Base-by-base conservation (phyloP, 2,888 invertebrate species). In the Cantharis rustica region DNA sequence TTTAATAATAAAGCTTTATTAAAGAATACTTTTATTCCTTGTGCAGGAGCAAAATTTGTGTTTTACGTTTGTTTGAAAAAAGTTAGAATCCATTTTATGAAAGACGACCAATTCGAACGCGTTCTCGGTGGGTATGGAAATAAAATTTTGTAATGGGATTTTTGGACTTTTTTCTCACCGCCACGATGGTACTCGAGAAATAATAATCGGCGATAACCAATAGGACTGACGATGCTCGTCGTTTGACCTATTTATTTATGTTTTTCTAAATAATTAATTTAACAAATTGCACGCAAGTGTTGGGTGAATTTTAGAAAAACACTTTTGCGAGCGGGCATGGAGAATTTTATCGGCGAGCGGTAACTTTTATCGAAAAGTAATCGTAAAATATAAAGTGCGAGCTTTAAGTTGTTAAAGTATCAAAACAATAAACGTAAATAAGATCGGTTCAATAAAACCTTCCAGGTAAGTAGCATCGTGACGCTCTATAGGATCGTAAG, bases 341-440 rank as follows among this genome's bases (percentile, higher is more conserved):
- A n/a, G 47, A 47, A 7, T 47, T 47, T 47, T 47, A 47, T 47
- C 47, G n/a, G 47, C 23, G n/a, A 5, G 47, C 47, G 47, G 47
- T 47, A 47, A 47, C 4, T 47, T 47, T 47, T 47, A 47, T 47
- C 47, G 64, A 20, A 66, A 66, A 66, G 23, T 66, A 66, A 66
- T 20, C 15, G 64, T 66, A 62, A 68, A 62, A 68, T 68, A 47
- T 66, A 66, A 76, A 64, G 16, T 69, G 75, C 27, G 31, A 63
- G 68, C 27, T 72, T 68, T 62, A 61, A 61, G 66, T 16, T 31
- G 64, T 72, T 69, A 73, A 77, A 77, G 63, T 75, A 75, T 69
- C 66, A 62, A 71, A 76, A 27, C 76, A 72, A 61, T 68, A 69
- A 68, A 73, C 73, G 75, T 78, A 75, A 78, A 73, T 73, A 76